A percentile compares a stretch with the other conserved stretches of the same genome.
These are phyloP conservation scores for Chionoecetes opilio DNA, from an alignment of 1,140 invertebrate genomes.

Conservation along the genomic window DNA sequence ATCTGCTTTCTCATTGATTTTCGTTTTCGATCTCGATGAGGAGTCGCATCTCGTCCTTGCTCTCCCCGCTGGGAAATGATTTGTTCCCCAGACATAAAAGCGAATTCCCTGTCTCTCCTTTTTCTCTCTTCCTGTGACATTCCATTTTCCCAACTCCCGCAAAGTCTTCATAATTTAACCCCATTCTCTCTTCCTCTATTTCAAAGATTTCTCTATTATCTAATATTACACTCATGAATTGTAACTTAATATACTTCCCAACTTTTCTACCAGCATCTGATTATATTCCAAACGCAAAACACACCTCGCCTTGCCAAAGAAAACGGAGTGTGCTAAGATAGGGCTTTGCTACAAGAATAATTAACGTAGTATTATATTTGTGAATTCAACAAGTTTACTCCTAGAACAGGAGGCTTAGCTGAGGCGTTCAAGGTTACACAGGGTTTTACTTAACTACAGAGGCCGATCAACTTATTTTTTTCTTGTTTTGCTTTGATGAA, in stretches of 20 bases:
- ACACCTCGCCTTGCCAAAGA: not conserved
- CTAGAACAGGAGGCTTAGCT: not conserved
- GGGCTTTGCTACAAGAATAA: not conserved
- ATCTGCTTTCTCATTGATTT: slow-evolving; percentile 21
- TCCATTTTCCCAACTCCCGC: not conserved
- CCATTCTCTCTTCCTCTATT: not conserved
- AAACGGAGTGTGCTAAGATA: not conserved
- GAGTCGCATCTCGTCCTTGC: not conserved
- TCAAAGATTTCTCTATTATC: not conserved
- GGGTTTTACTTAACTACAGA: not conserved
- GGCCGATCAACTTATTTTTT: not conserved
- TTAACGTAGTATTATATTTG: no score
- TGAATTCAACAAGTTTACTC: not conserved
- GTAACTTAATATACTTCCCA: not conserved
- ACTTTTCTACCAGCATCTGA: not conserved
- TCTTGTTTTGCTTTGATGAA: not conserved
- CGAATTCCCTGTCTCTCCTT: not conserved
- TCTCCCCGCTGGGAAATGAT: not conserved
- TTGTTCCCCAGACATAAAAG: not conserved
- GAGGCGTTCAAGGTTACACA: slow-evolving; percentile 4
- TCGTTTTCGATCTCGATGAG: not conserved
- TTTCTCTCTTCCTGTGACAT: not conserved
- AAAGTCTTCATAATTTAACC: slow-evolving; percentile 17
- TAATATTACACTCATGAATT: not conserved
- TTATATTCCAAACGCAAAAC: not conserved